Evolutionary conservation across 2,113 vertebrate species (phyloP), one percentile per base, ranked within the genome.

Genomic region (Aptenodytes forsteri): DNA sequence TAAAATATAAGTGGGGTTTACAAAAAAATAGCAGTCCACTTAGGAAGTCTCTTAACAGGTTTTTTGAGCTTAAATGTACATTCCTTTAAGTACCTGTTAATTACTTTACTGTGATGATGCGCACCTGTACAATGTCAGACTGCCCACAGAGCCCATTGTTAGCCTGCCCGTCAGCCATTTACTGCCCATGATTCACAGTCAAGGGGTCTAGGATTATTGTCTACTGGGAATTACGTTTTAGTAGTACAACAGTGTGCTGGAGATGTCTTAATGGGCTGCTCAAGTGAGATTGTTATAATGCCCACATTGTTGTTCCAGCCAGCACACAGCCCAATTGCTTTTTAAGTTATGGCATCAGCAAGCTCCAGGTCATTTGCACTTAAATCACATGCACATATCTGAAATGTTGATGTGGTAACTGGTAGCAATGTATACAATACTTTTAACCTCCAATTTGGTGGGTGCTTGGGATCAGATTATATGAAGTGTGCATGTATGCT

Each of bases 51-150:
- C 96, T 98, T 98, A 97, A 97, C 97, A 97, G 96, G 83, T 97
- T 97, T 98, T 96, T 87, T 85, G 87, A 95, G 96, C 93, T 97
- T 98, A 98, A 96, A 97, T 94, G 94, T 92, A 91, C 97, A 94
- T 97, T 97, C 81, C 76, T 96, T 97, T 97, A 97, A 98, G 97
- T 97, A 97, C 64, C 97, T 97, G 97, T 97, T 98, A 97, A 98
- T 98, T 96, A 96, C 96, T 96, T 95, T 96, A 77, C 95, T 96
- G 85, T 95, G 95, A 97, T 98, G 97, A 97, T 96, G 91, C 54
- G 29, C 97, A 97, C 97, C 97, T 98, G 97, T 92, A 66, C 93
- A 97, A 97, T 96, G 95, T 98, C 97, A 97, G 95, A 7, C 95
- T 93, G 81, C 97, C 97, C 97, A 90, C 95, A 95, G 94, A 92